Evolutionary conservation across 2,797 vertebrate genomes (phyloP).

Genomic region (Acanthurus leucopareius): DNA sequence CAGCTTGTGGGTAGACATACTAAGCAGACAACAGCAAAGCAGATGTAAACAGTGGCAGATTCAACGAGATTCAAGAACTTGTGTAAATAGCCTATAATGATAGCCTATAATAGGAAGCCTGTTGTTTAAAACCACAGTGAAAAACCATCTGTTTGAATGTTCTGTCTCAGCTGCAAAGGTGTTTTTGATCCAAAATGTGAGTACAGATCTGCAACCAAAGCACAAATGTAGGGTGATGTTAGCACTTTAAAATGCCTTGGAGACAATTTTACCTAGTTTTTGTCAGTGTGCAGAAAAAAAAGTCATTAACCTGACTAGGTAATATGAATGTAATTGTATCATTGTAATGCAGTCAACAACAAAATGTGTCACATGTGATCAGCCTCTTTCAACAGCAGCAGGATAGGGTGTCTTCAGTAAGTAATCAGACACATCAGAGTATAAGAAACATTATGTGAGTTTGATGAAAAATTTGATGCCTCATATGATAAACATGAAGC

Average conservation of each 20-base stretch:
- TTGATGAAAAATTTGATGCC: background rate
- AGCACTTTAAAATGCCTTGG: slow-evolving; percentile 12
- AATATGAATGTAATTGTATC: slow-evolving; percentile 15
- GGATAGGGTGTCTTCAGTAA: background rate
- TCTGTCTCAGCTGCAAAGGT: slow-evolving; percentile 15
- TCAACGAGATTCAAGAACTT: slow-evolving; percentile 41
- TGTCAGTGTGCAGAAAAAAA: slow-evolving; percentile 16
- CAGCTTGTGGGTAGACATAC: slow-evolving; percentile 56
- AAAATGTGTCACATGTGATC: background rate
- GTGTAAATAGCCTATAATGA: slow-evolving; percentile 58
- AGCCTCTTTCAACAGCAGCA: background rate
- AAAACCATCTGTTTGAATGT: slow-evolving; percentile 55
- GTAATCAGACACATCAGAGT: background rate
- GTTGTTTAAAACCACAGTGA: slow-evolving; percentile 53
- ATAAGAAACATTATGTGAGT: background rate
- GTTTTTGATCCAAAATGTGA: slow-evolving; percentile 40
- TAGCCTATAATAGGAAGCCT: slow-evolving; percentile 44
- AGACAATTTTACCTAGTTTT: slow-evolving; percentile 2
- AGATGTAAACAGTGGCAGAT: slow-evolving; percentile 56
- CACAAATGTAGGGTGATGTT: slow-evolving; percentile 30
- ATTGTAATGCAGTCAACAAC: slow-evolving; percentile 14
- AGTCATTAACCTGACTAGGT: background rate
- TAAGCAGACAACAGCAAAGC: slow-evolving; percentile 43
- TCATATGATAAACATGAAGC: background rate
- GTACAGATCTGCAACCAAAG: slow-evolving; percentile 32